These are phyloP conservation scores for Rhorus exstirpatorius DNA, from an alignment of 2,888 invertebrate species.

Conservation along the genomic window DNA sequence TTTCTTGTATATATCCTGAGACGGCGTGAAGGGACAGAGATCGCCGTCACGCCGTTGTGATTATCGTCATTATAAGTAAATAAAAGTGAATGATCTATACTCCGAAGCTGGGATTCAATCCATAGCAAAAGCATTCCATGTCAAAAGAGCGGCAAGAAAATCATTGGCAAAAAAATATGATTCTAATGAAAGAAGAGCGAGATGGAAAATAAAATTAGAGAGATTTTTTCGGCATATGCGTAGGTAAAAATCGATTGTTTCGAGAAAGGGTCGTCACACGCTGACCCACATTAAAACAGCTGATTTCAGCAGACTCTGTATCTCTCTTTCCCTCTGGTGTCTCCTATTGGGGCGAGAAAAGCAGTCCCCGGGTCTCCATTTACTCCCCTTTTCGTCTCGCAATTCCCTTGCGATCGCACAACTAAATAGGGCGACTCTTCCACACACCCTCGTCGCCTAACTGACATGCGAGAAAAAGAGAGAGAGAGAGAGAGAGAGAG, in stretches of 20 bases:
- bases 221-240: neutral
- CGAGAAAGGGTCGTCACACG: conserved; percentile 66
- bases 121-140: neutral
- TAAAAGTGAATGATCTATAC: conserved; percentile 18
- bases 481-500: too few relatives aligned
- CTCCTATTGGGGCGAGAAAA: conserved; percentile 61
- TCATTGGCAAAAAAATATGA: neutral
- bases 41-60: conserved; percentile 44
- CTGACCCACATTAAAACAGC: conserved; percentile 84
- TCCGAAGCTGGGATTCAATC: neutral
- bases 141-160: neutral
- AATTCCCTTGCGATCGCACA: conserved; percentile 66
- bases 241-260: conserved; percentile 78
- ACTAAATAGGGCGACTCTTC: conserved; percentile 53
- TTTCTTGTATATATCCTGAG: conserved; percentile 40
- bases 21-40: neutral
- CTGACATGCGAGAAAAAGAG: neutral
- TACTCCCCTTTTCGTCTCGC: conserved; percentile 70
- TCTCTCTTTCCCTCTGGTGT: conserved; percentile 14
- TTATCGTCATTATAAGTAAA: conserved; percentile 51
- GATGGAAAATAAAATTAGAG: neutral
- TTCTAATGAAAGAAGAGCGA: conserved; percentile 8
- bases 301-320: conserved; percentile 71
- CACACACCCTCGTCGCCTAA: conserved; percentile 53
- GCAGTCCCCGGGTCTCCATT: conserved; percentile 69